These are phyloP conservation scores for Xestia ashworthii DNA, from an alignment of 2,888 invertebrate species.

Conservation along the genomic window DNA sequence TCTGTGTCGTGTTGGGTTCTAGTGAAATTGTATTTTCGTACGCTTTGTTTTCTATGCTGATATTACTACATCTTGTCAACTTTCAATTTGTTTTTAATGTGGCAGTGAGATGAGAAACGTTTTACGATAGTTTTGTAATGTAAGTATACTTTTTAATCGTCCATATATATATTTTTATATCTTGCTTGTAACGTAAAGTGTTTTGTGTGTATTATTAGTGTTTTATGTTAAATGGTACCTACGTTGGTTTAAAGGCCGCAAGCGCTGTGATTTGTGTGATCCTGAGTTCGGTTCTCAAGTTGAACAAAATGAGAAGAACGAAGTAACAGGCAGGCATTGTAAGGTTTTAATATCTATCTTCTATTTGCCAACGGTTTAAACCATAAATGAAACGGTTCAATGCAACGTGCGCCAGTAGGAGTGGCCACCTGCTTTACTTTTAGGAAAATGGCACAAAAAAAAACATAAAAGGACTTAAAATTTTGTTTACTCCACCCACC, in stretches of 20 bases:
- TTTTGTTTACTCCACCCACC: slow-evolving; percentile 11
- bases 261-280: background rate
- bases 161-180: background rate
- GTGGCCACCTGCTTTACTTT: background rate
- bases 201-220: background rate
- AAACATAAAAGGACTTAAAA: background rate
- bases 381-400: background rate
- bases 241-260: background rate
- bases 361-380: background rate
- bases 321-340: background rate
- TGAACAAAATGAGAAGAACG: background rate
- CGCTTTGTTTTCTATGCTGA: background rate
- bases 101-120: slow-evolving; percentile 23
- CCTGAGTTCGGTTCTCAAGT: background rate
- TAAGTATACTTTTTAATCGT: slow-evolving; percentile 13
- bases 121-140: slow-evolving; percentile 33
- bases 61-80: slow-evolving; percentile 5
- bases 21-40: background rate
- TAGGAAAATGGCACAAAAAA: background rate
- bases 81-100: slow-evolving; percentile 53
- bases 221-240: background rate
- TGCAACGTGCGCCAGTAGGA: too few species aligned
- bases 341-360: background rate
- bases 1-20: slow-evolving; percentile 1
- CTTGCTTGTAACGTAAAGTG: background rate